Conservation (phyloP, 2,797 vertebrate genomes). For the Chromis chromis region DNA sequence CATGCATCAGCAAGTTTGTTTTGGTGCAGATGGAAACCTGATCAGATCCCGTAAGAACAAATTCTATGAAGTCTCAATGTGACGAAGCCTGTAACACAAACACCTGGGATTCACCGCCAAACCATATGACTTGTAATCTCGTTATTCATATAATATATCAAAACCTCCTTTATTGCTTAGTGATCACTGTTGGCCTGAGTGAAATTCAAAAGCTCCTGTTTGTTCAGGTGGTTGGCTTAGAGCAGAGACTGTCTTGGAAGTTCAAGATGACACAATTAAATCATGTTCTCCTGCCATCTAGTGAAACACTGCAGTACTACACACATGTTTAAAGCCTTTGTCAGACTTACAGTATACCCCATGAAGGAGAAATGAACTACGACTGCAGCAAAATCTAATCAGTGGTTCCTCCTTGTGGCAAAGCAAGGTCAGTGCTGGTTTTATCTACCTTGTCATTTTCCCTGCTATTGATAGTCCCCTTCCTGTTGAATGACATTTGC, state of each 20-base stretch:
- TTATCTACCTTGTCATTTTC: neutral
- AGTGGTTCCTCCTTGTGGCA: constrained; percentile 72
- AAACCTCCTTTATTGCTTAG: constrained; percentile 2
- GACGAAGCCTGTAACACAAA: constrained; percentile 1
- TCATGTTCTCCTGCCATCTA: constrained; percentile 57
- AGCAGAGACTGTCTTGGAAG: constrained; percentile 16
- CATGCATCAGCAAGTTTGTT: neutral
- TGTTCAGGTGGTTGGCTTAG: constrained; percentile 33
- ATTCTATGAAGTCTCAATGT: constrained; percentile 10
- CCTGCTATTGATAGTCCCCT: neutral
- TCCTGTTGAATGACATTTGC: constrained; percentile 11
- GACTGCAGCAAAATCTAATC: constrained; percentile 26
- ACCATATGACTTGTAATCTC: neutral
- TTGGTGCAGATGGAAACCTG: constrained; percentile 23
- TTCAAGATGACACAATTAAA: constrained; percentile 5
- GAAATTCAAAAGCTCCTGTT: constrained; percentile 33
- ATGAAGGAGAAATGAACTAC: neutral
- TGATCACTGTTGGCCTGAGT: constrained; percentile 1
- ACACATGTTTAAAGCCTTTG: neutral
- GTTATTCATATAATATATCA: constrained; percentile 1
- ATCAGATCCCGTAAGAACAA: constrained; percentile 27
- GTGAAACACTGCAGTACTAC: constrained; percentile 34
- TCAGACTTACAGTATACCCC: neutral
- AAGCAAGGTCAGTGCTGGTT: constrained; percentile 51
- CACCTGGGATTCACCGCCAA: neutral